Evolutionary conservation across 2,797 vertebrate species (phyloP).

Genomic region (Sebastes hubbsi): DNA sequence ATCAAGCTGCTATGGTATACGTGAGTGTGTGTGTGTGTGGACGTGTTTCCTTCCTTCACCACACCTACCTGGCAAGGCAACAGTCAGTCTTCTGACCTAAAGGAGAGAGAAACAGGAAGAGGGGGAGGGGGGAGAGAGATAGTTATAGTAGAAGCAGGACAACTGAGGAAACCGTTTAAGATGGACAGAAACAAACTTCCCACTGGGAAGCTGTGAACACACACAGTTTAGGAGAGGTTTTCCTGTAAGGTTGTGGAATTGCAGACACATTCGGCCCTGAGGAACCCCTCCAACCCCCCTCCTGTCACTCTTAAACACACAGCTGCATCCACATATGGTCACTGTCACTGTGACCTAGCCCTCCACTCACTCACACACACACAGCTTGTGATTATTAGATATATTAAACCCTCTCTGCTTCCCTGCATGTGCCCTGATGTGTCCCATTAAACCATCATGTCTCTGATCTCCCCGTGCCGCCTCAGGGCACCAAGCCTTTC

Average conservation of each 20-base stretch:
- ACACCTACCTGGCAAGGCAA: slow-evolving; percentile 93
- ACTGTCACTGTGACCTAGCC: slow-evolving; percentile 53
- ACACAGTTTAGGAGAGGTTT: slow-evolving; percentile 28
- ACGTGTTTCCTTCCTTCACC: slow-evolving; percentile 59
- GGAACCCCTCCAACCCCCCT: slow-evolving; percentile 3
- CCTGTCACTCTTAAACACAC: slow-evolving; percentile 5
- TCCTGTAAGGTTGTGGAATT: slow-evolving; percentile 41
- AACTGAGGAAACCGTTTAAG: slow-evolving; percentile 53
- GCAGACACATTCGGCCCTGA: slow-evolving; percentile 15
- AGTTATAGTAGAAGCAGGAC: slow-evolving; percentile 44
- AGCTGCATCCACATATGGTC: slow-evolving; percentile 70
- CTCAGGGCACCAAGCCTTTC: slow-evolving; percentile 10
- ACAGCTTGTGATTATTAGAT: slow-evolving; percentile 39
- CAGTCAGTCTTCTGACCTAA: slow-evolving; percentile 96
- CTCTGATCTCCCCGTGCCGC: neutral
- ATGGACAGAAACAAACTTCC: slow-evolving; percentile 52
- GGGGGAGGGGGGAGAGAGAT: slow-evolving; percentile 32
- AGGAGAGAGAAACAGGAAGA: slow-evolving; percentile 60
- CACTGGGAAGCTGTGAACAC: slow-evolving; percentile 16
- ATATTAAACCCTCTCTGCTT: slow-evolving; percentile 39
- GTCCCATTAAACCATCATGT: slow-evolving; percentile 31
- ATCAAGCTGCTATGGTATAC: slow-evolving; percentile 41
- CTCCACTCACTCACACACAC: slow-evolving; percentile 24
- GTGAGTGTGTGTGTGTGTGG: neutral
- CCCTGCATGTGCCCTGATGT: slow-evolving; percentile 32